Percentiles rank a stretch among this genome's conserved stretches.
These are phyloP conservation scores for Trissolcus brochymenae DNA, from an alignment of 2,888 invertebrate species.

Conservation along the genomic window DNA sequence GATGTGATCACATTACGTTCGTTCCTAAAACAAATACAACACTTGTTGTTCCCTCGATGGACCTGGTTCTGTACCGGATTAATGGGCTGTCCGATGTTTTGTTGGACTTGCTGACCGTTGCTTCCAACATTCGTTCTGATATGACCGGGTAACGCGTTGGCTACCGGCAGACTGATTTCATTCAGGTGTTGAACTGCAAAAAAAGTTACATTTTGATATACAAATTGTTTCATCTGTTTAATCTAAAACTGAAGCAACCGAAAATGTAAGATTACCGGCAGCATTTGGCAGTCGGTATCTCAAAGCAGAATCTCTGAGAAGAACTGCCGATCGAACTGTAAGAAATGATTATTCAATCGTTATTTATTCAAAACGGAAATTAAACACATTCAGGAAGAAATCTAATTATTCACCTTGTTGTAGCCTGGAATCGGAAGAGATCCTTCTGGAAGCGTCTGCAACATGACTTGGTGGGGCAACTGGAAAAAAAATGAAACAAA, in stretches of 20 bases:
- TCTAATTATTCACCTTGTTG: too few relatives aligned
- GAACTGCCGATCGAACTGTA: not conserved
- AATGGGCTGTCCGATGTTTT: not conserved
- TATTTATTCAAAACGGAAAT: not conserved
- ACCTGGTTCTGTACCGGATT: not conserved
- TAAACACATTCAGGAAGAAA: too few relatives aligned
- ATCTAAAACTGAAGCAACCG: not conserved
- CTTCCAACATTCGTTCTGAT: not conserved
- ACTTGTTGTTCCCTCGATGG: not conserved
- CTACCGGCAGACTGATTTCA: too few relatives aligned
- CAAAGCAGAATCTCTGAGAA: not conserved
- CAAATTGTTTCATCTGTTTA: not conserved
- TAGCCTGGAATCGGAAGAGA: too few relatives aligned
- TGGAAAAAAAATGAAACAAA: not conserved
- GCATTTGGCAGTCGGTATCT: not conserved
- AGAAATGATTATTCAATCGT: not conserved
- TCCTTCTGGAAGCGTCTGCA: not conserved
- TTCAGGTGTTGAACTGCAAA: too few relatives aligned
- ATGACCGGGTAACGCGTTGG: too few relatives aligned
- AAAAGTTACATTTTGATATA: not conserved
- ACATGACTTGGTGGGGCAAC: not conserved
- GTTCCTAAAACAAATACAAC: conserved; percentile 1
- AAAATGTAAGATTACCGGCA: not conserved
- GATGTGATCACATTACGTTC: not conserved
- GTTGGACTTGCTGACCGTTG: not conserved